Evolutionary conservation across 2,888 invertebrate genomes (phyloP).

Genomic region (Eilema depressum): DNA sequence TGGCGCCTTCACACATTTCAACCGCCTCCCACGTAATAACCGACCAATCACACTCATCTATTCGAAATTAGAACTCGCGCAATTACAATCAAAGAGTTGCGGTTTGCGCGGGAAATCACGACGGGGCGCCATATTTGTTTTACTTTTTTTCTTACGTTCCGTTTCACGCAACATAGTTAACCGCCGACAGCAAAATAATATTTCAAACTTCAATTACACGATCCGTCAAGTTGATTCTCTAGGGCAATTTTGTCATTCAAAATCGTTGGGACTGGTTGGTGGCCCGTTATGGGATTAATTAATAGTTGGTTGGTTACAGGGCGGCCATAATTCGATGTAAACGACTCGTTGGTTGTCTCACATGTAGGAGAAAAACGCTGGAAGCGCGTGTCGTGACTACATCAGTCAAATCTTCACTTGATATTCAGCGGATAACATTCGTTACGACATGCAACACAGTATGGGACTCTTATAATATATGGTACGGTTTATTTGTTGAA

Average conservation of each 20-base stretch:
- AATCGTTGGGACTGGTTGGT: conserved; percentile 64
- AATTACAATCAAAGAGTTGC: conserved; percentile 63
- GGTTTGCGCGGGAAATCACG: conserved; percentile 60
- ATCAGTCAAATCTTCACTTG: conserved; percentile 81
- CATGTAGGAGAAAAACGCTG: conserved; percentile 72
- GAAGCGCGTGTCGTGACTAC: conserved; percentile 79
- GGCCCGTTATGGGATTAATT: conserved; percentile 78
- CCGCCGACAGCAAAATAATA: conserved; percentile 65
- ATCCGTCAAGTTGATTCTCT: conserved; percentile 70
- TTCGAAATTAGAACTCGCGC: conserved; percentile 75
- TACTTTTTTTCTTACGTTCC: conserved; percentile 48
- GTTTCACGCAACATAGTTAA: conserved; percentile 64
- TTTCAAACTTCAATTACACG: conserved; percentile 75
- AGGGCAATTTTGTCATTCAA: conserved; percentile 78
- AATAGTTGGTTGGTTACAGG: conserved; percentile 64
- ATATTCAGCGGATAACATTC: conserved; percentile 76
- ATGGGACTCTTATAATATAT: conserved; percentile 60
- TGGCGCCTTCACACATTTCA: conserved; percentile 63
- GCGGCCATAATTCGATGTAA: conserved; percentile 74
- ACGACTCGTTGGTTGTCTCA: conserved; percentile 61
- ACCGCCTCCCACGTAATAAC: conserved; percentile 56
- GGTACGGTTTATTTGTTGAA: conserved; percentile 63
- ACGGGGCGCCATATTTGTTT: conserved; percentile 58
- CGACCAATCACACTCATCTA: conserved; percentile 76
- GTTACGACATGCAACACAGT: conserved; percentile 63